Conservation (phyloP, 2,888 invertebrate genomes). For the Dioctria rufipes region DNA sequence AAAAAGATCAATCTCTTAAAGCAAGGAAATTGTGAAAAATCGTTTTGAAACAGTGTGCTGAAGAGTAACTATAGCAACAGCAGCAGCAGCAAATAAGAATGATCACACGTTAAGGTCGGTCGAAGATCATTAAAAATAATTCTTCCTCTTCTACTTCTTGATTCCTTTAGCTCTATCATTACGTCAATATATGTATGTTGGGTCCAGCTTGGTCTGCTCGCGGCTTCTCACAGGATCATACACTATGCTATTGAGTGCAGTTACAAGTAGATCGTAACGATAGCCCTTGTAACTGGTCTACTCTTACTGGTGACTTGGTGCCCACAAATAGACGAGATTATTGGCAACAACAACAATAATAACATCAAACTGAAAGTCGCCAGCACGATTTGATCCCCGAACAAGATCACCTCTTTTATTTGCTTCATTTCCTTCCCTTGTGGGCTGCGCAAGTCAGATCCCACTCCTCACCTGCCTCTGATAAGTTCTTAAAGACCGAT, state of each 20-base stretch:
- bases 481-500: constrained; percentile 44
- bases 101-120: constrained; percentile 25
- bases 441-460: constrained; percentile 22
- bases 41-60: constrained; percentile 42
- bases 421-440: constrained; percentile 23
- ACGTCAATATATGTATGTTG: constrained; percentile 14
- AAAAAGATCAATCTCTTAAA: constrained; percentile 53
- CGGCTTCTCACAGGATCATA: constrained; percentile 51
- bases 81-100: constrained; percentile 2
- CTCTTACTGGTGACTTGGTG: constrained; percentile 23
- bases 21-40: constrained; percentile 55
- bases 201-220: neutral
- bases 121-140: constrained; percentile 56
- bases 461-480: constrained; percentile 39
- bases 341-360: neutral
- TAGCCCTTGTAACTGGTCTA: constrained; percentile 24
- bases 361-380: neutral
- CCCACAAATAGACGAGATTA: constrained; percentile 48
- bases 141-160: constrained; percentile 48
- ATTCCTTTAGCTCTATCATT: constrained; percentile 46
- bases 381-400: constrained; percentile 46
- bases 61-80: constrained; percentile 33
- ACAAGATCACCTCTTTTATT: constrained; percentile 32
- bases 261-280: constrained; percentile 21
- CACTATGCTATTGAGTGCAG: constrained; percentile 31